A percentile compares a stretch with the other conserved stretches of the same genome.
phyloP scores from a whole-genome alignment of 2,888 invertebrate genomes.

The Xestia ashworthii region DNA sequence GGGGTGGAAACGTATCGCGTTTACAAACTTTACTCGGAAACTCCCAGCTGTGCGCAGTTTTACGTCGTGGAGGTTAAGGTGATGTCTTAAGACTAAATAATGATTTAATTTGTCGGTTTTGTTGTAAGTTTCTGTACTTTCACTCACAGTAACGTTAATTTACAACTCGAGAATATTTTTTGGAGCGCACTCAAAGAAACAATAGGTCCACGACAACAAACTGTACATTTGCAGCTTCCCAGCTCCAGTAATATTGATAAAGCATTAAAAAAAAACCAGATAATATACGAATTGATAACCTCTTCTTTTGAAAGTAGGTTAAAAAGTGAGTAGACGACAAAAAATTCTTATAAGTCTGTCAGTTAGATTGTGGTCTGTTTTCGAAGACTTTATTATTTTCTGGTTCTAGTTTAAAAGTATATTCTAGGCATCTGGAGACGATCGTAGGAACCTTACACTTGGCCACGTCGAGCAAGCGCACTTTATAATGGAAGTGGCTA shows the following conservation, averaged over 20 bases:
- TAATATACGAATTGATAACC: no score
- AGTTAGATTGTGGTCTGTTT: neutral
- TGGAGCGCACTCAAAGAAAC: neutral
- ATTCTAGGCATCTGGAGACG: slow-evolving; percentile 55
- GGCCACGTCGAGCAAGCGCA: slow-evolving; percentile 65
- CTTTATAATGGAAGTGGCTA: slow-evolving; percentile 71
- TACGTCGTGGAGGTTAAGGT: slow-evolving; percentile 69
- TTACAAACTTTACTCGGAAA: slow-evolving; percentile 76
- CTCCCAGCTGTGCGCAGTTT: slow-evolving; percentile 73
- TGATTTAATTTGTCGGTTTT: neutral
- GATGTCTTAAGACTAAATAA: neutral
- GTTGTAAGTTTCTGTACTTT: neutral
- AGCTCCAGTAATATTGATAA: neutral
- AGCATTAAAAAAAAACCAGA: no score
- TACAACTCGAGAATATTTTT: neutral
- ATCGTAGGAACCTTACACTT: slow-evolving; percentile 57
- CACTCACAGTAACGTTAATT: neutral
- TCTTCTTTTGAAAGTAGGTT: no score
- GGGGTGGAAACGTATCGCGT: slow-evolving; percentile 92
- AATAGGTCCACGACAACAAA: no score
- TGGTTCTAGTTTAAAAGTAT: neutral
- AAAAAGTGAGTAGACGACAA: no score
- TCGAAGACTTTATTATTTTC: neutral
- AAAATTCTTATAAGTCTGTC: no score
- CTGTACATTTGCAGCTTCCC: neutral